These are phyloP conservation scores for Rafetus swinhoei DNA, from an alignment of 2,113 vertebrate genomes.

Conservation along the genomic window DNA sequence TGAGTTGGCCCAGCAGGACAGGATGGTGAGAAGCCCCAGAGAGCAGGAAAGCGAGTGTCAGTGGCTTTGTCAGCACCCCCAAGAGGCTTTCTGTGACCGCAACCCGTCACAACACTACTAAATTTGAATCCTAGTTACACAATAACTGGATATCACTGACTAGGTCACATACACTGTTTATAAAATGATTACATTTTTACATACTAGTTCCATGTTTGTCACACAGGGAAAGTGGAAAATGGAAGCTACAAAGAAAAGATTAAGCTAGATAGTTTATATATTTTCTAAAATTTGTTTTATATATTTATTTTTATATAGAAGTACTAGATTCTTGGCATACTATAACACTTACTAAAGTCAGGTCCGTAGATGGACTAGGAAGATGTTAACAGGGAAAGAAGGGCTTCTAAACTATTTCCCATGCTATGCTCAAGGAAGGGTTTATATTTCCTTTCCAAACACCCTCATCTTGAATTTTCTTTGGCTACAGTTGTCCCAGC, in stretches of 20 bases:
- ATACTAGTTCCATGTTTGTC: not conserved
- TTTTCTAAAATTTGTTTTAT: too few species aligned
- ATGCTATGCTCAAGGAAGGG: not conserved
- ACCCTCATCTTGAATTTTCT: not conserved
- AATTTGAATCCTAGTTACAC: not conserved
- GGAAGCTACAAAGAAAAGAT: not conserved
- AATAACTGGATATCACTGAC: not conserved
- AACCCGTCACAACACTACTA: not conserved
- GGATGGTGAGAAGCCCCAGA: too few species aligned
- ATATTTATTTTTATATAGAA: rapidly evolving
- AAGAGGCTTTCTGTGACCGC: too few species aligned
- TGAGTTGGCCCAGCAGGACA: too few species aligned
- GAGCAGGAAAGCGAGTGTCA: too few species aligned
- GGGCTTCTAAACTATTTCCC: not conserved
- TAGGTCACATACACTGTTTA: not conserved
- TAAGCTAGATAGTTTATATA: not conserved
- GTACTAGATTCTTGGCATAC: not conserved
- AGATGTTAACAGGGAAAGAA: not conserved
- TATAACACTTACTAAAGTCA: not conserved
- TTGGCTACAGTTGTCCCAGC: not conserved
- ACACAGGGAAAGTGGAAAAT: not conserved
- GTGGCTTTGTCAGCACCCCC: too few species aligned
- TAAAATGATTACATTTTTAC: not conserved
- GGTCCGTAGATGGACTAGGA: not conserved
- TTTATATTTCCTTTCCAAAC: not conserved